Evolutionary conservation across 2,888 invertebrate species (phyloP).

Genomic region (Cryptocheilus praepositus): DNA sequence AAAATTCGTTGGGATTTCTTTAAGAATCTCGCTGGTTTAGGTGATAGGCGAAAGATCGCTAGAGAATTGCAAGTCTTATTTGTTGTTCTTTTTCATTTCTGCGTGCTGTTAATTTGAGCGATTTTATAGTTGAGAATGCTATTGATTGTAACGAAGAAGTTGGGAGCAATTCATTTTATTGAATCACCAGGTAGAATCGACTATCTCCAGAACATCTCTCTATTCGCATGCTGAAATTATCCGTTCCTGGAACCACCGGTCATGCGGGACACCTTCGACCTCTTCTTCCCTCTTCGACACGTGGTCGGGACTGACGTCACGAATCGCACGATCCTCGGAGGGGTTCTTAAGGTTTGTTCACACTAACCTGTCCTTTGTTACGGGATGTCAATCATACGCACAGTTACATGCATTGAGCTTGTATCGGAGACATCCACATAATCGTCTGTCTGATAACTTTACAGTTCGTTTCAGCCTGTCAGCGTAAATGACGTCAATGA

Average conservation of each 20-base stretch:
- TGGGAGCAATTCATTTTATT: conserved; percentile 26
- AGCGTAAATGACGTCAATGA: too few relatives aligned
- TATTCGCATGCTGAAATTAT: conserved; percentile 48
- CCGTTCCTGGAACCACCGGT: conserved; percentile 49
- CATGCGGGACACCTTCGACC: conserved; percentile 47
- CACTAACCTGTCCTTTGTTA: conserved; percentile 1
- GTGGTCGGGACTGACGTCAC: conserved; percentile 58
- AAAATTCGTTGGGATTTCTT: too few relatives aligned
- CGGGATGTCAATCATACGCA: too few relatives aligned
- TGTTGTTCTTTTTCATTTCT: too few relatives aligned
- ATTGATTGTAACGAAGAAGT: background rate
- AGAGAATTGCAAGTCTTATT: too few relatives aligned
- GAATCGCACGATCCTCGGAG: conserved; percentile 49
- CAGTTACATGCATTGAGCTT: too few relatives aligned
- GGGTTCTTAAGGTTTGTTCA: conserved; percentile 39
- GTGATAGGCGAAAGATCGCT: too few relatives aligned
- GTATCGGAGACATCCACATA: too few relatives aligned
- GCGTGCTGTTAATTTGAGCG: too few relatives aligned
- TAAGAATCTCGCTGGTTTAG: too few relatives aligned
- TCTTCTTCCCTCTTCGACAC: conserved; percentile 54
- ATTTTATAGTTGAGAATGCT: background rate
- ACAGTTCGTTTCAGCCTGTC: too few relatives aligned
- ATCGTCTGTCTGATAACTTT: too few relatives aligned
- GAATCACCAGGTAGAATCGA: conserved; percentile 28
- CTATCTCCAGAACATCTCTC: conserved; percentile 45